Percentiles rank a stretch among this genome's conserved stretches.
These are phyloP conservation scores for Enteromius unitaeniatus DNA, from an alignment of 2,797 vertebrate species.

Conservation along the genomic window DNA sequence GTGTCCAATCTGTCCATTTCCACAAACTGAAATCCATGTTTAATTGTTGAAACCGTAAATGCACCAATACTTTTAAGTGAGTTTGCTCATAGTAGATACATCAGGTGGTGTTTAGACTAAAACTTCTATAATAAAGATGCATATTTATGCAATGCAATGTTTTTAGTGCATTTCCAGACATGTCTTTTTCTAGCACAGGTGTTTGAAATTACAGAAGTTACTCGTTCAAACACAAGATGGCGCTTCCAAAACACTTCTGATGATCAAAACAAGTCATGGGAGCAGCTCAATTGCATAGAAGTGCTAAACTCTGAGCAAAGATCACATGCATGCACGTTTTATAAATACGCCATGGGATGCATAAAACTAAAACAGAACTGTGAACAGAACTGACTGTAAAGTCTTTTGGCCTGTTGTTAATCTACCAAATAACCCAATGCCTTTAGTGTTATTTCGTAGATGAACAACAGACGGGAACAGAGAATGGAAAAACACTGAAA, in stretches of 20 bases:
- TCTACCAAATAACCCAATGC: neutral
- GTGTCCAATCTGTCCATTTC: neutral
- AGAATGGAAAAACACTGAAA: slow-evolving; percentile 17
- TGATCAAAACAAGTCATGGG: neutral
- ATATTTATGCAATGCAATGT: neutral
- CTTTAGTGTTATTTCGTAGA: neutral
- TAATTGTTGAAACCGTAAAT: neutral
- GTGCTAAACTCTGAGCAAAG: neutral
- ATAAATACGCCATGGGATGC: neutral
- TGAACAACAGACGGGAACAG: slow-evolving; percentile 23
- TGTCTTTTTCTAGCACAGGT: neutral
- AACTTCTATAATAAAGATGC: too few relatives aligned
- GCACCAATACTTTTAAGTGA: neutral
- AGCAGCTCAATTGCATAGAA: neutral
- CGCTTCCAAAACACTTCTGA: neutral
- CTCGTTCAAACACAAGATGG: neutral
- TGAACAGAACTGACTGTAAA: neutral
- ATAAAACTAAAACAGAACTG: too few relatives aligned
- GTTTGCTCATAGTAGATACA: neutral
- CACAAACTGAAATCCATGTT: neutral
- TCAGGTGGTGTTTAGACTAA: neutral
- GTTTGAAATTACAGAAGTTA: neutral
- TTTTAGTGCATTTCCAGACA: neutral
- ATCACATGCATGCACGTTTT: neutral
- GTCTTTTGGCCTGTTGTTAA: neutral